Evolutionary conservation across 2,888 invertebrate genomes (phyloP).

Genomic region (Agrilus mali): DNA sequence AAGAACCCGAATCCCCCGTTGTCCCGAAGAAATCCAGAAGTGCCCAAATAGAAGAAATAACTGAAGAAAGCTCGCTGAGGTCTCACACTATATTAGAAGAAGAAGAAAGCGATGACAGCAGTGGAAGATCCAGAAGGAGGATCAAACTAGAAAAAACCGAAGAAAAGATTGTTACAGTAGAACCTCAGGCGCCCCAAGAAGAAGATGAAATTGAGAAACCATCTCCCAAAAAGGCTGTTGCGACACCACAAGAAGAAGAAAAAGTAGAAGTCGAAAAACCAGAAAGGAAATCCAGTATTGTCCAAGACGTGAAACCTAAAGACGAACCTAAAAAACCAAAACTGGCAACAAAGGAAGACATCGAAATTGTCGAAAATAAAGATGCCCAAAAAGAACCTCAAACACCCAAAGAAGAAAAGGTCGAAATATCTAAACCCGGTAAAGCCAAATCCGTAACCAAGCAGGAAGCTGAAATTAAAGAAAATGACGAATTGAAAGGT

Average conservation of each 20-base stretch:
- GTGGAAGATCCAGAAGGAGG: too few relatives aligned
- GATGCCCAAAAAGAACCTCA: conserved; percentile 13
- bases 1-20: conserved; percentile 9
- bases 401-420: conserved; percentile 15
- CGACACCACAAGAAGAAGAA: too few relatives aligned
- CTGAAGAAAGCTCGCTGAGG: too few relatives aligned
- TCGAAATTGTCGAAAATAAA: conserved; percentile 15
- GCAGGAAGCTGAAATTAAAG: conserved; percentile 17
- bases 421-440: conserved; percentile 12
- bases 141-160: too few relatives aligned
- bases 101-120: too few relatives aligned
- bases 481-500: conserved; percentile 9
- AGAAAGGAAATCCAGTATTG: conserved; percentile 31
- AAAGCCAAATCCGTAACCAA: conserved; percentile 16
- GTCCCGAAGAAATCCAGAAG: not conserved
- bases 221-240: conserved; percentile 8
- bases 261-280: conserved; percentile 12
- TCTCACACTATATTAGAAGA: too few relatives aligned
- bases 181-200: conserved; percentile 31
- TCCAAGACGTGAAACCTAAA: conserved; percentile 22
- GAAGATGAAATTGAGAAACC: conserved; percentile 23
- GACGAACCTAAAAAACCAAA: not conserved
- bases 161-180: too few relatives aligned
- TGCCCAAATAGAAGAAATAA: not conserved
- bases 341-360: conserved; percentile 12